Base-by-base conservation (phyloP, 2,113 vertebrate species). In the Gymnorhina tibicen region DNA sequence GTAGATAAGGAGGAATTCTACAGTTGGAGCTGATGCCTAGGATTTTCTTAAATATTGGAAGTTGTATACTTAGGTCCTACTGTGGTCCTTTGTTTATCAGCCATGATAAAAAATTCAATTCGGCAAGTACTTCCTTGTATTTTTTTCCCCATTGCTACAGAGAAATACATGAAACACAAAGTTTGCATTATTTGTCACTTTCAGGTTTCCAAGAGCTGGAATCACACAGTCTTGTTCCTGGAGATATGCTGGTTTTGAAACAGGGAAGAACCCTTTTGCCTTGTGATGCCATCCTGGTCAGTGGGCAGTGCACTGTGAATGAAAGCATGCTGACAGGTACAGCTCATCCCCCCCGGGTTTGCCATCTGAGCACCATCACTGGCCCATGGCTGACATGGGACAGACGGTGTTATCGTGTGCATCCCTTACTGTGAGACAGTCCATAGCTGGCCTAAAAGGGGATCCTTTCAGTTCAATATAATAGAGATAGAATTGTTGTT, bases 281-380 rank as follows among this genome's bases (percentile, higher is more conserved):
- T 9, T 98, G 98, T 35, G 98, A 98, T 80, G 98, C 98, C 68
- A 24, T 98, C 56, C 94, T 98, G 77, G 75, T 98, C 63, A 97
- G 97, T 0, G 98, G 98, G 59, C 96, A 94, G 87, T 98, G 98
- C 60, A 91, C 96, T 72, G 98, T 98, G 7, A 97, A 98, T 47
- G 98, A 98, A 97, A 97, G 98, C 95, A 98, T 98, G 98, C 96
- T 98, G 76, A 98, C 98, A 96, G 98, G 98, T 98, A 97, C 3
- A 62, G 42, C 22, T 79, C n/a, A 21, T 9, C 66, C 16, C n/a
- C 80, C 37, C 63, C 77, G 39, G 33, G 16, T 69, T 69, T 86
- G 24, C 22, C 42, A 27, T 55, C 21, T 56, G 35, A 75, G 16
- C 44, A 41, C 62, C 27, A 16, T 58, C 59, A 44, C 8, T 60